Percentiles rank a stretch among this genome's conserved stretches.
Evolutionary conservation across 2,888 invertebrate species (phyloP).

Genomic region (Cerceris rybyensis): DNA sequence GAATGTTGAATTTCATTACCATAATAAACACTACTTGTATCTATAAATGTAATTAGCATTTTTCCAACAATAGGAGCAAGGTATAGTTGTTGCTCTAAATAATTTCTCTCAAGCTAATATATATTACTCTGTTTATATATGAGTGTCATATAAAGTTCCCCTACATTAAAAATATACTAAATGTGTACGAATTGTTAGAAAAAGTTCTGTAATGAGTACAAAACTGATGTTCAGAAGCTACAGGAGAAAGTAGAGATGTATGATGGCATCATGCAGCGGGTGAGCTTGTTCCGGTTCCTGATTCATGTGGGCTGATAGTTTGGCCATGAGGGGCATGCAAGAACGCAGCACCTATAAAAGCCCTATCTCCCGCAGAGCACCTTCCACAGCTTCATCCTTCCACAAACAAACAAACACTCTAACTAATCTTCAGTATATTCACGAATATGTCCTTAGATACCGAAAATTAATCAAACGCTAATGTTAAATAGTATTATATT

Average conservation of each 20-base stretch:
- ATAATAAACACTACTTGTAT: conserved; percentile 37
- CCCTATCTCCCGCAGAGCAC: conserved; percentile 96
- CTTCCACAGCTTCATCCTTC: conserved; percentile 97
- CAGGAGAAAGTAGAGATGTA: conserved; percentile 65
- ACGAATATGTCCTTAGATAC: conserved; percentile 46
- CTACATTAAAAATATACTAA: conserved; percentile 45
- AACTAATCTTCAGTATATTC: conserved; percentile 73
- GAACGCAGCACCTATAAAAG: conserved; percentile 86
- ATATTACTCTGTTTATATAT: conserved; percentile 29
- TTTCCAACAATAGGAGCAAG: conserved; percentile 16
- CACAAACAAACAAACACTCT: conserved; percentile 79
- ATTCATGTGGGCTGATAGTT: conserved; percentile 68
- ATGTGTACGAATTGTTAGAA: conserved; percentile 33
- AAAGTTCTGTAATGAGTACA: conserved; percentile 39
- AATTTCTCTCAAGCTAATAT: conserved; percentile 16
- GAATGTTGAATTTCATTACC: conserved; percentile 56
- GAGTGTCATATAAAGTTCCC: conserved; percentile 18
- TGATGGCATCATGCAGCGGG: conserved; percentile 72
- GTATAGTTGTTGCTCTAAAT: conserved; percentile 20
- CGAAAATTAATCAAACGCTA: conserved; percentile 45
- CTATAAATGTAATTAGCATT: conserved; percentile 17
- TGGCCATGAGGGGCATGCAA: conserved; percentile 71
- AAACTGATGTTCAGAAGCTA: conserved; percentile 51
- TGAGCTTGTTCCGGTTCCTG: conserved; percentile 71
- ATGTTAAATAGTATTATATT: conserved; percentile 21